These are phyloP conservation scores for Lophura nycthemera DNA, from an alignment of 2,113 vertebrate species.

Conservation along the genomic window DNA sequence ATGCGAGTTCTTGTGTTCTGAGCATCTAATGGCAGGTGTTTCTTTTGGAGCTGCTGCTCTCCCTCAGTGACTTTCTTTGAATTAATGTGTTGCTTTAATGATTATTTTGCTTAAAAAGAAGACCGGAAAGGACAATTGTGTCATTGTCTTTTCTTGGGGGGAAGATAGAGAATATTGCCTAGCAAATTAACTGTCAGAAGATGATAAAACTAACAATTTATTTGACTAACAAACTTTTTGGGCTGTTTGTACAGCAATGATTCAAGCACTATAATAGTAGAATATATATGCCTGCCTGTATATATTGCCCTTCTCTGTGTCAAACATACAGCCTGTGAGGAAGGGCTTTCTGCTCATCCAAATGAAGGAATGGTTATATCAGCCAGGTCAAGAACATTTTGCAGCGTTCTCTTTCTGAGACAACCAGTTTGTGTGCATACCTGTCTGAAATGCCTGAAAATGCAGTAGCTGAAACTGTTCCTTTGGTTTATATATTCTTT, in stretches of 20 bases:
- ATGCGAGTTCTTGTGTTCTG: not conserved
- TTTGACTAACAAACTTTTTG: not conserved
- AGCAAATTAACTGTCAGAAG: not conserved
- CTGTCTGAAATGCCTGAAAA: not conserved
- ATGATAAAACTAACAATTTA: not conserved
- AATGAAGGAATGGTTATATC: not conserved
- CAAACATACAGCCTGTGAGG: not conserved
- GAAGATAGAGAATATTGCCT: not conserved
- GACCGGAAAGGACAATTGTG: not conserved
- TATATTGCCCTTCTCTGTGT: not conserved
- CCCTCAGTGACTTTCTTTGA: not conserved
- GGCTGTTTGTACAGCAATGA: not conserved
- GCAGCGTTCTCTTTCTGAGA: not conserved
- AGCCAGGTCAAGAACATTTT: not conserved
- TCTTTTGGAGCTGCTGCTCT: not conserved
- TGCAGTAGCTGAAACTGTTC: not conserved
- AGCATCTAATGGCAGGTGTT: not conserved
- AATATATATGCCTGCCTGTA: not conserved
- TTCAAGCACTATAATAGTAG: not conserved
- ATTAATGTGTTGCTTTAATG: not conserved
- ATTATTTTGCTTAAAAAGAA: not conserved
- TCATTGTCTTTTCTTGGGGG: not conserved
- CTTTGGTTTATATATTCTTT: constrained; percentile 47
- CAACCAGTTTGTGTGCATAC: not conserved
- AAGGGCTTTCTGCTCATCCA: not conserved